phyloP scores from a whole-genome alignment of 2,797 vertebrate species.

The Semaprochilodus insignis region DNA sequence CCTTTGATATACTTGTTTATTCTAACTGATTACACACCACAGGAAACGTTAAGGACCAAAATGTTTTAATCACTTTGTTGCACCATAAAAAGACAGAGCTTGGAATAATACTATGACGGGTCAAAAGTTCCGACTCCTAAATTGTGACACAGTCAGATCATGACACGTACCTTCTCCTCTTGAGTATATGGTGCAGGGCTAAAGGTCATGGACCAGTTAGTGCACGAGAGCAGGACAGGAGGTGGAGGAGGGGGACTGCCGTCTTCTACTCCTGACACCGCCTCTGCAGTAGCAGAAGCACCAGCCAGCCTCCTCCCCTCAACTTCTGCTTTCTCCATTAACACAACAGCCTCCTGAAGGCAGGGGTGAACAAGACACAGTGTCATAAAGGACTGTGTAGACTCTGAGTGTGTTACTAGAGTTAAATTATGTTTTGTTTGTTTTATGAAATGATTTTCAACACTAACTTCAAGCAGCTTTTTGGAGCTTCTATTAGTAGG shows the following conservation, averaged over 20 bases:
- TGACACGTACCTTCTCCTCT: conserved; percentile 77
- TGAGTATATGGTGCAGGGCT: conserved; percentile 83
- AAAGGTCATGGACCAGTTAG: conserved; percentile 84
- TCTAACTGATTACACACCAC: too few relatives aligned
- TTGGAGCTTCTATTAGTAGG: conserved; percentile 64
- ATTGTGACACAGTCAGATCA: background rate
- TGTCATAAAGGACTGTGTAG: too few relatives aligned
- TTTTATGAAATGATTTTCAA: background rate
- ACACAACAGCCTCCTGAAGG: conserved; percentile 81
- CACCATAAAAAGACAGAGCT: too few relatives aligned
- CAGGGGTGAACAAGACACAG: background rate
- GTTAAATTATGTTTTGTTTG: background rate
- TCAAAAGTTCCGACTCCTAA: too few relatives aligned
- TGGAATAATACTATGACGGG: too few relatives aligned
- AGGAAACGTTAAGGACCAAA: too few relatives aligned
- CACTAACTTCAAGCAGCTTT: conserved; percentile 84
- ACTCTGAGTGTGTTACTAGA: background rate
- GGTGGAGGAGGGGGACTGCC: conserved; percentile 80
- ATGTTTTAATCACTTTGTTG: too few relatives aligned
- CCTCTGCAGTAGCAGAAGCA: conserved; percentile 64
- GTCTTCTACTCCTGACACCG: conserved; percentile 60
- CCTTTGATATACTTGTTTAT: too few relatives aligned
- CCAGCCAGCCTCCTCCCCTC: conserved; percentile 83
- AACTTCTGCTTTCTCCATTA: conserved; percentile 85
- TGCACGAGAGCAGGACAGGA: conserved; percentile 85